A percentile compares a stretch with the other conserved stretches of the same genome.
These are phyloP conservation scores for Epinotia nisella DNA, from an alignment of 2,888 invertebrate genomes.

Conservation along the genomic window DNA sequence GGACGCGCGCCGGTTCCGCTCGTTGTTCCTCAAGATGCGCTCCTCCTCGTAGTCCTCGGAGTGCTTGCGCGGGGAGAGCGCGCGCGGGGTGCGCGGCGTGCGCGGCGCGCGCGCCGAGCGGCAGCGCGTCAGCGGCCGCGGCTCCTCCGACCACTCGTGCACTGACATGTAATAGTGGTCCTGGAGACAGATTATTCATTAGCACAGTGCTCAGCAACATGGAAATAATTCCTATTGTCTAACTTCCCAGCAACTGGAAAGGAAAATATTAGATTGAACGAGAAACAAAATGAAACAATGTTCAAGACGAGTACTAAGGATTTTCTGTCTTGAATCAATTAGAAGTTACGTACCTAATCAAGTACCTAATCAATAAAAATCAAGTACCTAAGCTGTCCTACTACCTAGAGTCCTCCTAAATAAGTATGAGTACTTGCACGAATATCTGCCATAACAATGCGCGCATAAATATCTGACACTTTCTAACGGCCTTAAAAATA, in stretches of 20 bases:
- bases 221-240: background rate
- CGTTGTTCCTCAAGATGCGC: constrained; percentile 67
- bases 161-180: constrained; percentile 71
- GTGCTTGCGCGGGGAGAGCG: constrained; percentile 63
- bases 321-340: background rate
- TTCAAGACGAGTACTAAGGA: no score
- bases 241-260: no score
- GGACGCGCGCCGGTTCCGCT: constrained; percentile 67
- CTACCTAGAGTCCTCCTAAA: no score
- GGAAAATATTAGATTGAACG: no score
- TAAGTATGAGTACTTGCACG: no score
- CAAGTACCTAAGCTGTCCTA: no score
- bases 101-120: constrained; percentile 68
- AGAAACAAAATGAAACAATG: no score
- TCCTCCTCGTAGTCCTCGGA: constrained; percentile 54
- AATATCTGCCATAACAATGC: no score
- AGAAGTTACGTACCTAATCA: background rate
- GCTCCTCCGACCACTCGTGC: constrained; percentile 70
- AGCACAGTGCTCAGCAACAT: background rate
- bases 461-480: no score
- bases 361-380: no score
- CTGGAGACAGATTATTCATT: constrained; percentile 55
- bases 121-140: constrained; percentile 72
- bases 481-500: no score
- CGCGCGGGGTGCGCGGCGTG: constrained; percentile 58